Conservation (phyloP, 2,888 invertebrate genomes). For the Steromphala cineraria region DNA sequence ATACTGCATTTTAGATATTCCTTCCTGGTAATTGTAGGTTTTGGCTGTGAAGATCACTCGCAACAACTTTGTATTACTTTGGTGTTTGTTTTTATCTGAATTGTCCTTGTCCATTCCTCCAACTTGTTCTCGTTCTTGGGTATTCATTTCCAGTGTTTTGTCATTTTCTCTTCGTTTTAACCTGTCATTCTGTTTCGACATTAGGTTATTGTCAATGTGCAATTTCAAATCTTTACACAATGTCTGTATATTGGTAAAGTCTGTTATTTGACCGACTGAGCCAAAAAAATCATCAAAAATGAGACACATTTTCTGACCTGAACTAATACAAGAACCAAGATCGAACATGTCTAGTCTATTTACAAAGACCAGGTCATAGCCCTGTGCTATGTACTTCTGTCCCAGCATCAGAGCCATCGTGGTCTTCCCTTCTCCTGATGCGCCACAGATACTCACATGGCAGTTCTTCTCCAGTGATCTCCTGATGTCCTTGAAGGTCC, state of each 20-base stretch:
- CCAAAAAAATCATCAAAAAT: background rate
- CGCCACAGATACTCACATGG: background rate
- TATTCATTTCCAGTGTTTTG: too few relatives aligned
- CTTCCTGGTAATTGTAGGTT: background rate
- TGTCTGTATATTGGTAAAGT: background rate
- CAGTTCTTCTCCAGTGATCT: background rate
- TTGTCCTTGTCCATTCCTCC: background rate
- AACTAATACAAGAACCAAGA: background rate
- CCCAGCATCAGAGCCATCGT: slow-evolving; percentile 1
- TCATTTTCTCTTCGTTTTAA: too few relatives aligned
- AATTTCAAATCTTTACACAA: background rate
- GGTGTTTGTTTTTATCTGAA: background rate
- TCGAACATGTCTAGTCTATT: background rate
- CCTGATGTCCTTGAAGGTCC: background rate
- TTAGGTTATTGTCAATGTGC: background rate
- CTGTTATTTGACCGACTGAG: background rate
- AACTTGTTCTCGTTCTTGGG: too few relatives aligned
- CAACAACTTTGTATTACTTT: background rate
- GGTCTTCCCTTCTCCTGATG: background rate
- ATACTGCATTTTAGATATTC: background rate
- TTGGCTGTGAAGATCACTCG: background rate
- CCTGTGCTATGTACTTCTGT: background rate
- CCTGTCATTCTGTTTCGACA: too few relatives aligned
- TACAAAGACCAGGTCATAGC: background rate
- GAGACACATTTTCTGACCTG: background rate